These are phyloP conservation scores for Allophyes oxyacanthae DNA, from an alignment of 2,888 invertebrate species.

Conservation along the genomic window DNA sequence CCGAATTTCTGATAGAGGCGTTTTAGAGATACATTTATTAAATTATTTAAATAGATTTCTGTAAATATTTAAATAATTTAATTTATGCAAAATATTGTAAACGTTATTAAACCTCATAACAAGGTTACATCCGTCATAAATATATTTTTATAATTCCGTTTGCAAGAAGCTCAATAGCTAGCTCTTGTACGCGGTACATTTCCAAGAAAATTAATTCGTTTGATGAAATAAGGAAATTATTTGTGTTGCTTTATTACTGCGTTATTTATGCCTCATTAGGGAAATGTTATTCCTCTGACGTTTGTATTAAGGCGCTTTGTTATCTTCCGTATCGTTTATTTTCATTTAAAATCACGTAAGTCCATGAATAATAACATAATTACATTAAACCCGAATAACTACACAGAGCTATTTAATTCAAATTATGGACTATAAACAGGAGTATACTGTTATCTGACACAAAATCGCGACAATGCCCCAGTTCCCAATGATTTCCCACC, in stretches of 20 bases:
- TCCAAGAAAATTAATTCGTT: constrained; percentile 59
- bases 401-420: constrained; percentile 9
- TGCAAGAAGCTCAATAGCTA: constrained; percentile 51
- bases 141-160: constrained; percentile 64
- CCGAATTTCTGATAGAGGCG: not conserved
- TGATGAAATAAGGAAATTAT: constrained; percentile 39
- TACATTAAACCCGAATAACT: too few species aligned
- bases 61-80: not conserved
- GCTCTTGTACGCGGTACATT: constrained; percentile 33
- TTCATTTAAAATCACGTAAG: constrained; percentile 9
- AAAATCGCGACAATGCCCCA: constrained; percentile 21
- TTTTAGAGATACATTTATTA: not conserved
- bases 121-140: constrained; percentile 62
- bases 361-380: constrained; percentile 6
- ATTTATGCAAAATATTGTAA: too few species aligned
- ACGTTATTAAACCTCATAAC: constrained; percentile 30
- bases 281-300: constrained; percentile 20
- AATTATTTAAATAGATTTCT: not conserved
- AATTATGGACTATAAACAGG: constrained; percentile 18
- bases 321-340: constrained; percentile 4
- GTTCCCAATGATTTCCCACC: constrained; percentile 32
- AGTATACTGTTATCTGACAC: constrained; percentile 14
- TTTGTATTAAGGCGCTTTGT: constrained; percentile 9
- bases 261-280: constrained; percentile 30
- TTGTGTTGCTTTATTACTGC: constrained; percentile 26